phyloP scores from a whole-genome alignment of 2,888 invertebrate genomes.

The Acleris sparsana region DNA sequence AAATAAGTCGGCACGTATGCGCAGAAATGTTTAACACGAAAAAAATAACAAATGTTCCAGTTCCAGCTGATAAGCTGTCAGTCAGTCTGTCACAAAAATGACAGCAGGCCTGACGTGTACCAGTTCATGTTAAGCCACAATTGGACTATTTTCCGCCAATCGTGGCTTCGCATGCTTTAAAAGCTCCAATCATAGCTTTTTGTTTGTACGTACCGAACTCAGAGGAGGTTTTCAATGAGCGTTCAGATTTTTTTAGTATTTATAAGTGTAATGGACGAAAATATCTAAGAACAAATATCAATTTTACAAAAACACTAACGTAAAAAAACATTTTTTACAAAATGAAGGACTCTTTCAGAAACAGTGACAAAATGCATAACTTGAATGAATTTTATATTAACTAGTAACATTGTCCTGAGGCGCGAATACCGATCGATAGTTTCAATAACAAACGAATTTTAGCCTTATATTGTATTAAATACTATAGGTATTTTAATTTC shows the following conservation, averaged over 20 bases:
- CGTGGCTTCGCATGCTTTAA: too few relatives aligned
- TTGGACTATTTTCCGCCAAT: background rate
- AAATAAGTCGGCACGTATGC: too few relatives aligned
- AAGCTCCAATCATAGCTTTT: too few relatives aligned
- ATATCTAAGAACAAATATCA: too few relatives aligned
- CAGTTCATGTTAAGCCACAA: background rate
- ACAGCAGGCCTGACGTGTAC: slow-evolving; percentile 5
- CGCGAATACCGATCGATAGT: slow-evolving; percentile 71
- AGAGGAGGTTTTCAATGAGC: too few relatives aligned
- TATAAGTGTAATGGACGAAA: too few relatives aligned
- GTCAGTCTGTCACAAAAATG: background rate
- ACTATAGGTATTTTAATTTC: slow-evolving; percentile 6
- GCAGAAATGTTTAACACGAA: slow-evolving; percentile 10
- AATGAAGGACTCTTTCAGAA: too few relatives aligned
- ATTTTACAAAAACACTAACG: too few relatives aligned
- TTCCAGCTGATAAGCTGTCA: slow-evolving; percentile 26
- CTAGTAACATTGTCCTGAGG: slow-evolving; percentile 51
- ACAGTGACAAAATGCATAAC: too few relatives aligned
- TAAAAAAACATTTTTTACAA: too few relatives aligned
- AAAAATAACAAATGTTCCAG: slow-evolving; percentile 6
- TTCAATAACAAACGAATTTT: slow-evolving; percentile 43
- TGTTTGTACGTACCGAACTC: too few relatives aligned
- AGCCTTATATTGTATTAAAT: slow-evolving; percentile 32
- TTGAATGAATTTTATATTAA: background rate
- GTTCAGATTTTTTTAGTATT: too few relatives aligned